phyloP scores from a whole-genome alignment of 1,140 invertebrate genomes.

The Tetramorium simillimum region DNA sequence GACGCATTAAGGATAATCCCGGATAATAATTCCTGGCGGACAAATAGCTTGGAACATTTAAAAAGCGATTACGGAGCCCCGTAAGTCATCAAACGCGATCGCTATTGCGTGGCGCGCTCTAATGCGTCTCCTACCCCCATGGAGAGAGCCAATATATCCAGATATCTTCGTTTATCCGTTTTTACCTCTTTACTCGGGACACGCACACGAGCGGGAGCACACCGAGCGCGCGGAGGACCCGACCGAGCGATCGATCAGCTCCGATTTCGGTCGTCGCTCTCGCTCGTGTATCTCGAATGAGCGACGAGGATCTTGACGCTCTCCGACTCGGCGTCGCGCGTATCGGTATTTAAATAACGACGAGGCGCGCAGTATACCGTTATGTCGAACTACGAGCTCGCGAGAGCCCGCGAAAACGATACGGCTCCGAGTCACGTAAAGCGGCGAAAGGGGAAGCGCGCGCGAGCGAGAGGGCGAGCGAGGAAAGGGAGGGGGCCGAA shows the following conservation, averaged over 20 bases:
- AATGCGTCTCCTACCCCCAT: neutral
- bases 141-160: neutral
- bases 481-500: slow-evolving; percentile 37
- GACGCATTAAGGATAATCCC: slow-evolving; percentile 34
- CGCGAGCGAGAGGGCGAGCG: neutral
- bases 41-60: slow-evolving; percentile 27
- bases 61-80: slow-evolving; percentile 36
- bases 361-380: slow-evolving; percentile 68
- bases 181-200: neutral
- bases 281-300: neutral
- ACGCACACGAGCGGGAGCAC: neutral
- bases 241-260: neutral
- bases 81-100: slow-evolving; percentile 32
- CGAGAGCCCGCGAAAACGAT: slow-evolving; percentile 54
- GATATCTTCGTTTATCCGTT: slow-evolving; percentile 15
- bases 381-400: slow-evolving; percentile 64
- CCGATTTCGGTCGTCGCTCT: neutral
- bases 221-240: neutral
- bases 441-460: slow-evolving; percentile 23
- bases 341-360: slow-evolving; percentile 73
- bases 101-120: slow-evolving; percentile 14
- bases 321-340: slow-evolving; percentile 11
- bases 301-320: neutral
- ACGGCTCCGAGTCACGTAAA: slow-evolving; percentile 70
- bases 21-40: neutral